These are phyloP conservation scores for Acipenser ruthenus DNA, from an alignment of 2,797 vertebrate species.

Conservation along the genomic window DNA sequence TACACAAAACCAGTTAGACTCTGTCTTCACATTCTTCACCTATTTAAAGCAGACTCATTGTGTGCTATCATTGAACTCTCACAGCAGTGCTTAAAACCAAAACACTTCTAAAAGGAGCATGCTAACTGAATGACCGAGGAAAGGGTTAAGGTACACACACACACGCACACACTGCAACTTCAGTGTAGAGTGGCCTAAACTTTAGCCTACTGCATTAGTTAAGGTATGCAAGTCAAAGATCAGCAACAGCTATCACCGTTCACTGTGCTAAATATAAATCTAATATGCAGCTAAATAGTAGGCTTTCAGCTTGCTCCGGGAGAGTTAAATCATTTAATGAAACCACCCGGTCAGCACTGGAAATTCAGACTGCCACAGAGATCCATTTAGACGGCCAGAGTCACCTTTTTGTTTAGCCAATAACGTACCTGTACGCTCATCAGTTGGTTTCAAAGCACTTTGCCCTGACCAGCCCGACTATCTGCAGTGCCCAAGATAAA, in stretches of 20 bases:
- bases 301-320: neutral
- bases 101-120: no score
- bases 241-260: neutral
- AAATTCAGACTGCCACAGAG: slow-evolving; percentile 10
- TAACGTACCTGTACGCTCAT: slow-evolving; percentile 74
- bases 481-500: slow-evolving; percentile 34
- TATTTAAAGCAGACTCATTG: no score
- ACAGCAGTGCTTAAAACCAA: neutral
- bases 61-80: neutral
- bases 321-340: slow-evolving; percentile 1
- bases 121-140: no score
- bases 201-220: slow-evolving; percentile 7
- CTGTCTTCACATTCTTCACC: no score
- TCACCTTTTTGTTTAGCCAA: slow-evolving; percentile 16
- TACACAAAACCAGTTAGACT: no score
- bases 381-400: neutral
- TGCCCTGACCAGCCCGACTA: slow-evolving; percentile 43
- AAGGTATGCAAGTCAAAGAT: slow-evolving; percentile 2
- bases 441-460: slow-evolving; percentile 48
- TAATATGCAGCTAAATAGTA: slow-evolving; percentile 2
- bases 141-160: neutral
- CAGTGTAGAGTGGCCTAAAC: slow-evolving; percentile 1
- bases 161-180: neutral
- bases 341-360: neutral
- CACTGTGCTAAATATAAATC: slow-evolving; percentile 11